Base-by-base conservation (phyloP, 2,888 invertebrate genomes). In the Asteroscopus sphinx region DNA sequence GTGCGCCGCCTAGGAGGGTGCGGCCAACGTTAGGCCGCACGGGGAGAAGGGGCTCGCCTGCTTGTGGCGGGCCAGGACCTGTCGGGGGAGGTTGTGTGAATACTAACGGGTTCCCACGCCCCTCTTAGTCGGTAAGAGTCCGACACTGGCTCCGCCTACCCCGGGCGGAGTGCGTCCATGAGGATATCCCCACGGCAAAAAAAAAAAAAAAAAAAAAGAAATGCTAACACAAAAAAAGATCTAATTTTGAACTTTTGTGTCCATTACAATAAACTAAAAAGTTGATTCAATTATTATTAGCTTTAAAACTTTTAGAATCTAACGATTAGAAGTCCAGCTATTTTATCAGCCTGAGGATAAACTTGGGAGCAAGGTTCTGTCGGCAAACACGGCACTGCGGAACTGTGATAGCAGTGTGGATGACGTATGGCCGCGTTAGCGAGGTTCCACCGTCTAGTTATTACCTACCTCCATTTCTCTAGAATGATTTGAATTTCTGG, bases 361-460 rank as follows among this genome's bases (percentile, higher is more conserved):
- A 76, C 71, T 73, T 60, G 54, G 65, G 49, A 65, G 52, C 47
- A 61, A 47, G 67, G 73, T 75, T 67, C 71, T 68, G 71, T 73
- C 54, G 54, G 63, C 67, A 68, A 65, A 68, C 74, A 71, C 65
- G 66, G 72, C 72, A 74, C 73, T 80, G 80, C 79, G 75, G 73
- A 76, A 73, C 70, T 55, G 65, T 79, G 82, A 82, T 84, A 83
- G 75, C 76, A 60, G 41, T 70, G 57, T 57, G 61, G 73, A 83
- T 82, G 85, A 85, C 76, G 77, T 79, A 84, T 80, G 80, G 69
- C 79, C 79, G 76, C 71, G 80, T 76, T 76, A 70, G 74, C 72
- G 63, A 54, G 63, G 54, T 79, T 51, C 72, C 74, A 72, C 48
- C 76, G 47, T 81, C 74, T 76, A 80, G 80, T 77, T 82, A 80